Conservation (phyloP, 2,888 invertebrate species). For the Erynnis tages region DNA sequence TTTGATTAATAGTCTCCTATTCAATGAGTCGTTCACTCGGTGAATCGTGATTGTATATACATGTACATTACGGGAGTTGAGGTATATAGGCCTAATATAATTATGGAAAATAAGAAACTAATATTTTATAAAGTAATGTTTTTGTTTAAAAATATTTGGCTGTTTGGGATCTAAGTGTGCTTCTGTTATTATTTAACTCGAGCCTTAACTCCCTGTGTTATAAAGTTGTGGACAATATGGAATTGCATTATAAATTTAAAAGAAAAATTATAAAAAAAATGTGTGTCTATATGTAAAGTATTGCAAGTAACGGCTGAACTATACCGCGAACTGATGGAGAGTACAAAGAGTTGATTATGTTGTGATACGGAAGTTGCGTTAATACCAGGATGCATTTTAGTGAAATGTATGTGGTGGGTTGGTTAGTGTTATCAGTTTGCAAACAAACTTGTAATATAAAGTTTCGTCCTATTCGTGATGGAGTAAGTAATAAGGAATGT, state of each 20-base stretch:
- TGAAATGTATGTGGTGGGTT: slow-evolving; percentile 37
- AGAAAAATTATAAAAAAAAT: slow-evolving; percentile 62
- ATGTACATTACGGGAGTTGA: slow-evolving; percentile 6
- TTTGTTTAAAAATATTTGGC: slow-evolving; percentile 1
- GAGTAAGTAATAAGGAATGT: slow-evolving; percentile 35
- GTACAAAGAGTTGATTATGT: slow-evolving; percentile 57
- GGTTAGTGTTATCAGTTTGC: slow-evolving; percentile 49
- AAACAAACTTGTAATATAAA: slow-evolving; percentile 26
- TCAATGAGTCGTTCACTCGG: slow-evolving; percentile 20
- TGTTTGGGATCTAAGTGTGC: neutral
- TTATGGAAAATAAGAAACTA: slow-evolving; percentile 6
- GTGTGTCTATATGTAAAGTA: slow-evolving; percentile 35
- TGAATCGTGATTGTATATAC: slow-evolving; percentile 31
- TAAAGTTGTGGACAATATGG: slow-evolving; percentile 61
- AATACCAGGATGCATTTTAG: slow-evolving; percentile 42
- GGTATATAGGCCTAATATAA: slow-evolving; percentile 17
- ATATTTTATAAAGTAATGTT: slow-evolving; percentile 1
- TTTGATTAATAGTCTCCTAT: slow-evolving; percentile 7
- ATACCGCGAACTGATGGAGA: slow-evolving; percentile 48
- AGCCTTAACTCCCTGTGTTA: slow-evolving; percentile 36
- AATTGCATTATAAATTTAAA: slow-evolving; percentile 63
- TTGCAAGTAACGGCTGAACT: slow-evolving; percentile 30
- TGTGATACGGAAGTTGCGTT: slow-evolving; percentile 43
- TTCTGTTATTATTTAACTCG: slow-evolving; percentile 16
- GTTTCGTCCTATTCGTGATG: slow-evolving; percentile 42